Conservation (phyloP, 2,113 vertebrate genomes). For the Tachysurus fulvidraco region DNA sequence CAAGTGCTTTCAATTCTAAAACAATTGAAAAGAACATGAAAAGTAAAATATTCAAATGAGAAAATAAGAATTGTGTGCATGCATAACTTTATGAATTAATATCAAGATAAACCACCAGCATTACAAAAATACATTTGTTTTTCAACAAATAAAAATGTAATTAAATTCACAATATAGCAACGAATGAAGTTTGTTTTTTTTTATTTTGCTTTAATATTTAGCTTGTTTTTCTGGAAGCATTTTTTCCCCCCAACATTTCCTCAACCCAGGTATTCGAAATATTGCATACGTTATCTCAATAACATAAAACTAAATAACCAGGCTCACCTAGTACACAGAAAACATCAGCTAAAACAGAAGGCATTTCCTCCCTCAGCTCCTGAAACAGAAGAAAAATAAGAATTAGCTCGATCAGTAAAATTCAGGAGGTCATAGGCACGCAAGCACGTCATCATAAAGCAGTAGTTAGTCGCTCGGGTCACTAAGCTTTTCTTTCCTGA, state of each 20-base stretch:
- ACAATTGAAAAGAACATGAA: not conserved
- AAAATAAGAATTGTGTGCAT: not conserved
- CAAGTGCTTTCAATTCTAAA: not conserved
- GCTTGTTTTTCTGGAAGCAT: not conserved
- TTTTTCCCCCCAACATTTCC: not conserved
- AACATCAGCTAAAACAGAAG: conserved; percentile 97
- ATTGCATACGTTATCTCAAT: not conserved
- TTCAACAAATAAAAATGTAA: not conserved
- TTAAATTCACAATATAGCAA: not conserved
- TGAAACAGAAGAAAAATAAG: conserved; percentile 61
- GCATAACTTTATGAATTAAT: too few relatives aligned
- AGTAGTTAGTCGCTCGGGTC: not conserved
- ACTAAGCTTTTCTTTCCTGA: not conserved
- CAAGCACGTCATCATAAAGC: not conserved
- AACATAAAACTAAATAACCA: conserved; percentile 2
- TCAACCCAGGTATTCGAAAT: not conserved
- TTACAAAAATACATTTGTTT: not conserved
- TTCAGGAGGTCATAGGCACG: not conserved
- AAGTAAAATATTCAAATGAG: not conserved
- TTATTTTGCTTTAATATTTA: not conserved
- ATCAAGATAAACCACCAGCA: not conserved
- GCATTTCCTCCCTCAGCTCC: conserved; percentile 94
- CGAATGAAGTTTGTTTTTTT: too few relatives aligned
- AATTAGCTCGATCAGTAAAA: not conserved
- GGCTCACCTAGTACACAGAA: conserved; percentile 91